Evolutionary conservation across 2,797 vertebrate genomes (phyloP).

Genomic region (Lerista edwardsae): DNA sequence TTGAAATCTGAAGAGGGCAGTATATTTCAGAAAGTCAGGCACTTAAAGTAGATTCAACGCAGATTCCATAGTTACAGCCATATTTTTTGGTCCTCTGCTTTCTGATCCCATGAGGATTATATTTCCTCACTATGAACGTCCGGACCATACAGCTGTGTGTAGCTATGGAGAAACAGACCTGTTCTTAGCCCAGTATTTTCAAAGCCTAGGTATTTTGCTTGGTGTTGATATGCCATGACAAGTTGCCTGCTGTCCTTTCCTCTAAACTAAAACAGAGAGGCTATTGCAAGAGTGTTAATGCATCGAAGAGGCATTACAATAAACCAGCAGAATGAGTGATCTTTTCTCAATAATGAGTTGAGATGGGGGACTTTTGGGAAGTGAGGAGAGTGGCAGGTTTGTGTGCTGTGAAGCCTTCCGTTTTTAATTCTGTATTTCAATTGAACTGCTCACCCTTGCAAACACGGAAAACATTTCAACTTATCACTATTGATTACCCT

Average conservation of each 20-base stretch:
- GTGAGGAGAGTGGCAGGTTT: not conserved
- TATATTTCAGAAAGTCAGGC: fast-evolving
- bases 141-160: not conserved
- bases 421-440: not conserved
- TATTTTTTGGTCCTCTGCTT: not conserved
- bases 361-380: not conserved
- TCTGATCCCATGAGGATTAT: not conserved
- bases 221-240: not conserved
- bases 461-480: no score
- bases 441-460: not conserved
- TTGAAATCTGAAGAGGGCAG: not conserved
- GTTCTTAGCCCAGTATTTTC: constrained; percentile 5
- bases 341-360: constrained; percentile 1
- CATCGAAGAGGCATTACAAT: constrained; percentile 6
- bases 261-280: not conserved
- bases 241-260: not conserved
- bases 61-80: no score
- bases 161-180: not conserved
- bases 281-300: constrained; percentile 14
- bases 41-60: not conserved
- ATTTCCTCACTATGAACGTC: not conserved
- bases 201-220: constrained; percentile 6
- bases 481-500: fast-evolving
- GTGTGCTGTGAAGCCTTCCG: not conserved
- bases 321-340: not conserved